phyloP scores from a whole-genome alignment of 23 tunicate genomes.

The Oikopleura albicans region DNA sequence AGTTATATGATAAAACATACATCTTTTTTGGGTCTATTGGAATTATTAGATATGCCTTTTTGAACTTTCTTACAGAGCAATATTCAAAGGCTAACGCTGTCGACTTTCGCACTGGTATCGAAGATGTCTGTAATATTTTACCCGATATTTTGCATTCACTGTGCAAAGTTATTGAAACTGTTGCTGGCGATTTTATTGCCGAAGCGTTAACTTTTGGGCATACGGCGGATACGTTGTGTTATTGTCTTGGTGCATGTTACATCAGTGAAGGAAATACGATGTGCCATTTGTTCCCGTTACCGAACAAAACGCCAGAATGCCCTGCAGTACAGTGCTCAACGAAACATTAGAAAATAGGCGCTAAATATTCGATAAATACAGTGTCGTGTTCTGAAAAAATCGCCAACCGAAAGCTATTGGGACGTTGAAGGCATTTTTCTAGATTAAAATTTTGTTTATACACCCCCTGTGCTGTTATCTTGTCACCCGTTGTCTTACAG shows the following conservation, averaged over 20 bases:
- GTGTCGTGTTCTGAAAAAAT: too few species aligned
- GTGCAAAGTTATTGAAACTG: background rate
- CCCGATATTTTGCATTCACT: background rate
- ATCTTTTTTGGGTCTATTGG: too few species aligned
- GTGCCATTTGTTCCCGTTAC: background rate
- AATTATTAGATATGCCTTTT: too few species aligned
- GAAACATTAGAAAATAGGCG: too few species aligned
- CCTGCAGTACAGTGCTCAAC: background rate
- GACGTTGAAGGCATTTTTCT: too few species aligned
- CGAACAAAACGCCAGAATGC: background rate
- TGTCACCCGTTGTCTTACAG: too few species aligned
- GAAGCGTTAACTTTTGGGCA: background rate
- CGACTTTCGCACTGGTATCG: background rate
- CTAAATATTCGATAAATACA: too few species aligned
- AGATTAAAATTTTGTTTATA: too few species aligned
- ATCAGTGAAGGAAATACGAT: background rate
- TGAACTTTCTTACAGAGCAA: too few species aligned
- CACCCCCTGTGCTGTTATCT: too few species aligned
- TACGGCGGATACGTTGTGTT: constrained; percentile 1
- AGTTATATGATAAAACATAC: too few species aligned
- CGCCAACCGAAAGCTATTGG: too few species aligned
- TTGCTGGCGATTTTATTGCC: background rate
- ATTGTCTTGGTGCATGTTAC: background rate
- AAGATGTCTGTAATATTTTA: background rate
- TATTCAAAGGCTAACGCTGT: background rate